Evolutionary conservation across 1,140 invertebrate genomes (phyloP).

Genomic region (Intoshia linei): DNA sequence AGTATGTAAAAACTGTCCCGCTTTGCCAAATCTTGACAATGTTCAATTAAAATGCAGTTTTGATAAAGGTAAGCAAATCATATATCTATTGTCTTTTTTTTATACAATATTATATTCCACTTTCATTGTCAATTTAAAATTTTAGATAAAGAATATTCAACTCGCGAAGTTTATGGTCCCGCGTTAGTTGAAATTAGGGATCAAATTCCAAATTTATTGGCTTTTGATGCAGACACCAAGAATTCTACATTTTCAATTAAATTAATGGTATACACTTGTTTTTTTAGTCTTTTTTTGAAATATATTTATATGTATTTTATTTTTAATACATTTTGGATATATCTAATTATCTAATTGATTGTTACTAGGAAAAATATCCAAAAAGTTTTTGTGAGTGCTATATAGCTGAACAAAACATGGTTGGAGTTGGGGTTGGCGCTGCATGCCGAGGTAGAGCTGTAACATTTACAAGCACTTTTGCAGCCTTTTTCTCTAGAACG

Average conservation of each 20-base stretch:
- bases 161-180: slow-evolving; percentile 62
- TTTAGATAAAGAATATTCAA: no score
- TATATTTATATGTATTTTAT: not conserved
- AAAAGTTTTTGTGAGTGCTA: slow-evolving; percentile 72
- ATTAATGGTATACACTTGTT: slow-evolving; percentile 31
- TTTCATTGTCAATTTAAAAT: no score
- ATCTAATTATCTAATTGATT: no score
- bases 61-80: no score
- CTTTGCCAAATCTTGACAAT: no score
- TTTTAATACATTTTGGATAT: no score
- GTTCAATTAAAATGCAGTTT: no score
- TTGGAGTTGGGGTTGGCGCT: slow-evolving; percentile 62
- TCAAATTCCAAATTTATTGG: slow-evolving; percentile 47
- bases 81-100: no score
- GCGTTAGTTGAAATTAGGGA: slow-evolving; percentile 54
- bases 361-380: slow-evolving; percentile 23
- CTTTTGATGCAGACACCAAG: slow-evolving; percentile 75
- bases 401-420: slow-evolving; percentile 89
- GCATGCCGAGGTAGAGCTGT: slow-evolving; percentile 53
- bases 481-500: slow-evolving; percentile 71
- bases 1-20: slow-evolving; percentile 5
- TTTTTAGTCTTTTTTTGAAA: not conserved
- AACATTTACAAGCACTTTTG: slow-evolving; percentile 75
- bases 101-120: no score
- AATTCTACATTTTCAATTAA: slow-evolving; percentile 87